These are phyloP conservation scores for Triplophysa bombifrons DNA, from an alignment of 2,797 vertebrate genomes.

Conservation along the genomic window DNA sequence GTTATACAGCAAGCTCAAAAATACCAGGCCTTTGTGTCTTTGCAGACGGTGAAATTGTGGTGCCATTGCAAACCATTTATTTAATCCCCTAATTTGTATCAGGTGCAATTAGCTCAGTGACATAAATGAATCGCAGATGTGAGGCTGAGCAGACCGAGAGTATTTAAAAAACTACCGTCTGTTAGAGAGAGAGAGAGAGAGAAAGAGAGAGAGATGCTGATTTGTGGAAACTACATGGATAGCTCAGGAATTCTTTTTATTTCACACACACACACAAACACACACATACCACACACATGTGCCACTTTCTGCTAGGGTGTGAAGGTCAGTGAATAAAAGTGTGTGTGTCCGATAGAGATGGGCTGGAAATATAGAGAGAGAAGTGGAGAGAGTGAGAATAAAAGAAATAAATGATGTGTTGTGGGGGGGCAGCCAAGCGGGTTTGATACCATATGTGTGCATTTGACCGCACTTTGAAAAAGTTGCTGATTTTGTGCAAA, in stretches of 20 bases:
- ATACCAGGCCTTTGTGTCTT: constrained; percentile 33
- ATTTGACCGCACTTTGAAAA: constrained; percentile 69
- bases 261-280: not conserved
- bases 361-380: constrained; percentile 28
- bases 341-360: constrained; percentile 23
- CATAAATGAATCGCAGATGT: constrained; percentile 54
- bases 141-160: constrained; percentile 30
- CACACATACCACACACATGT: constrained; percentile 3
- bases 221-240: constrained; percentile 25
- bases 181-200: constrained; percentile 41
- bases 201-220: constrained; percentile 32
- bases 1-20: not conserved
- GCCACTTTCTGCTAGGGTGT: constrained; percentile 33
- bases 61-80: constrained; percentile 53
- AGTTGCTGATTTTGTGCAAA: constrained; percentile 78
- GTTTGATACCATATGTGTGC: constrained; percentile 64
- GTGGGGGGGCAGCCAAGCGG: constrained; percentile 48
- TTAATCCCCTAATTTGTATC: constrained; percentile 56
- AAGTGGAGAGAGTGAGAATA: constrained; percentile 25
- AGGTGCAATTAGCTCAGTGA: constrained; percentile 46
- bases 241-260: constrained; percentile 11
- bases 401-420: constrained; percentile 42
- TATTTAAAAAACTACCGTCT: constrained; percentile 40
- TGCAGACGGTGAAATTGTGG: constrained; percentile 44
- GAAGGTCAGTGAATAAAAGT: constrained; percentile 28